A percentile compares a stretch with the other conserved stretches of the same genome.
Conservation (phyloP, 2,113 vertebrate species). For the Hemicordylus capensis region DNA sequence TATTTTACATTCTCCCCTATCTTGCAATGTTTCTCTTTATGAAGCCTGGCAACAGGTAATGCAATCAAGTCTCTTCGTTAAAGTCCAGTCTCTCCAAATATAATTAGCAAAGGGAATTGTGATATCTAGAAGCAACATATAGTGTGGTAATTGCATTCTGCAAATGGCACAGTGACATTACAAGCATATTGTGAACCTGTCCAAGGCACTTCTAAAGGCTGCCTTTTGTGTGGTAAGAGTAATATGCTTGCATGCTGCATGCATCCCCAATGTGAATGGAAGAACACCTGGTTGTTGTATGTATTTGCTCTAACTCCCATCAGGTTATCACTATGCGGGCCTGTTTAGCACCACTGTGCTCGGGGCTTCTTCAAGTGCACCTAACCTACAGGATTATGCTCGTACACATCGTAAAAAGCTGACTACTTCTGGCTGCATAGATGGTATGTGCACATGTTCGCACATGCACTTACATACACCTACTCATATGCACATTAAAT, state of each 20-base stretch:
- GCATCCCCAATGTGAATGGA: slow-evolving; percentile 83
- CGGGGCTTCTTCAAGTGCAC: slow-evolving; percentile 93
- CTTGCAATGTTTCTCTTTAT: slow-evolving; percentile 53
- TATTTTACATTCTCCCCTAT: slow-evolving; percentile 55
- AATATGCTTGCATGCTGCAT: slow-evolving; percentile 89
- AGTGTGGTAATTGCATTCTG: slow-evolving; percentile 65
- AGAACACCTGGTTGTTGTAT: slow-evolving; percentile 90
- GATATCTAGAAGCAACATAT: slow-evolving; percentile 60
- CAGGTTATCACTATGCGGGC: slow-evolving; percentile 93
- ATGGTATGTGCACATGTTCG: slow-evolving; percentile 92
- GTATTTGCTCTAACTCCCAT: slow-evolving; percentile 93
- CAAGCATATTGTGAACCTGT: slow-evolving; percentile 79
- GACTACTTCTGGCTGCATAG: slow-evolving; percentile 92
- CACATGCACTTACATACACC: slow-evolving; percentile 75
- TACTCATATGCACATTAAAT: slow-evolving; percentile 68
- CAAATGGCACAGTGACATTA: slow-evolving; percentile 74
- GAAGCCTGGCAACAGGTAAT: slow-evolving; percentile 58
- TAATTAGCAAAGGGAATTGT: slow-evolving; percentile 59
- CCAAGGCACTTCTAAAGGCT: slow-evolving; percentile 77
- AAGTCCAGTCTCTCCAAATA: slow-evolving; percentile 57
- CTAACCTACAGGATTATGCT: slow-evolving; percentile 97
- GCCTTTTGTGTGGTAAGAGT: slow-evolving; percentile 84
- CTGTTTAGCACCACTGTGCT: slow-evolving; percentile 95
- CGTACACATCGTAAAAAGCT: slow-evolving; percentile 95
- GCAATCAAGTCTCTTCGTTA: slow-evolving; percentile 52